Base-by-base conservation (phyloP, 1,140 invertebrate species). In the Centruroides sculpturatus region DNA sequence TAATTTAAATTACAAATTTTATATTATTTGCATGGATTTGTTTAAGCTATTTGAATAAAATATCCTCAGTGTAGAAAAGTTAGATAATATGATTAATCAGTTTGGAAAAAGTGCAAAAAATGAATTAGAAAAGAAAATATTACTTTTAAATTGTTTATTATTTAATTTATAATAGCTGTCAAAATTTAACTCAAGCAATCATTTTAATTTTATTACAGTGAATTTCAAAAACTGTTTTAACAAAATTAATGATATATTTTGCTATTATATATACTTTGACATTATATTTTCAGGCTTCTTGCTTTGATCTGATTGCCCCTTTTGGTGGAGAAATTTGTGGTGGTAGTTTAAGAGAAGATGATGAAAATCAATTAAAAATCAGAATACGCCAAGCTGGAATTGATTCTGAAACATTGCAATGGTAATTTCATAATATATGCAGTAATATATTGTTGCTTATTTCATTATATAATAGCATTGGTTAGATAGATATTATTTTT, bases 261-360 rank as follows among this genome's bases (percentile, higher is more conserved):
- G 65, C 5, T 57, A 51, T 59, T 54, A 41, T 56, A n/a, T 56
- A 34, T 1, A 23, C 23, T 51, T 61, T 59, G 12, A 53, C 1
- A 23, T 23, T 23, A 34, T 35, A 10, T 9, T 57, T 62, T 51
- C 69, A 87, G 84, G 85, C 83, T n/a, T 75, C 79, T 57, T 89
- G 90, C 57, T 78, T 97, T 66, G 96, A 99, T 75, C 76, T 98
- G 0, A 73, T 98, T 47, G 82, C 84, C 59, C 89, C 93, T 49
- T 75, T 79, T 13, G 86, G 96, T 47, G 96, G 95, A 0, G 95
- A 98, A 77, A 72, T 98, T 36, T 86, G 86, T 67, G 95, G 95
- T 36, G 95, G 95, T 1, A 92, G 91, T 78, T 74, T 98, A 4
- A 85, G 96, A 63, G 93, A 98, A 77, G 81, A 88, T 69, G 71